Base-by-base conservation (phyloP, 2,888 invertebrate species). In the Andricus curvator region DNA sequence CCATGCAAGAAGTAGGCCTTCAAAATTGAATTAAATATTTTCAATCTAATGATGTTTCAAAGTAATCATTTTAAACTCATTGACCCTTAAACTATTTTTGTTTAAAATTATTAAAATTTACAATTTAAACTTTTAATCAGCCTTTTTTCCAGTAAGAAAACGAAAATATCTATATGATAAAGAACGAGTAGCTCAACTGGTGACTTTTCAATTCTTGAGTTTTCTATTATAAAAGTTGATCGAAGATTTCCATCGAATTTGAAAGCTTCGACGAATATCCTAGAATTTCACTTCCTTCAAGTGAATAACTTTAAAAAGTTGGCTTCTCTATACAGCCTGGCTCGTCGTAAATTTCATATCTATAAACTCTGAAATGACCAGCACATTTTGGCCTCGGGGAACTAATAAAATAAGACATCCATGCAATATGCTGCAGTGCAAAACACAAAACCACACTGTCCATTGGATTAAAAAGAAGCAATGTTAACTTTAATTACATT, bases 241-340 rank as follows among this genome's bases (percentile, higher is more conserved):
- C 67, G 13, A 67, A 67, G 67, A 67, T 67, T 67, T 67, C n/a
- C 41, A 41, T 67, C 0, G 13, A 67, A 37, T n/a, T 44, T 44
- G 37, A 60, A 60, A 60, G 3, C 41, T 37, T 44, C 17, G 41
- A 22, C 13, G 11, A 41, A 67, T 67, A 67, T 67, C 41, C n/a
- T n/a, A 9, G 66, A 66, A 66, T 66, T 13, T 66, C 8, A n/a
- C 66, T 66, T 41, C 22, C 33, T 29, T 66, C 22, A 4, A 41
- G 9, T n/a, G 67, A 41, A 41, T 67, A 44, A 67, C n/a, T 44
- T 67, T 44, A n/a, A 22, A n/a, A 22, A 67, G 67, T 67, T 67
- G 41, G n/a, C 41, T n/a, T 67, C 22, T 44, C 67, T 67, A 22
- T 67, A 67, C 11, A 22, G 0, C n/a, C 11, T 20, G 41, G 41